Evolutionary conservation across 1,140 invertebrate genomes (phyloP).

Genomic region (Tribolium madens): DNA sequence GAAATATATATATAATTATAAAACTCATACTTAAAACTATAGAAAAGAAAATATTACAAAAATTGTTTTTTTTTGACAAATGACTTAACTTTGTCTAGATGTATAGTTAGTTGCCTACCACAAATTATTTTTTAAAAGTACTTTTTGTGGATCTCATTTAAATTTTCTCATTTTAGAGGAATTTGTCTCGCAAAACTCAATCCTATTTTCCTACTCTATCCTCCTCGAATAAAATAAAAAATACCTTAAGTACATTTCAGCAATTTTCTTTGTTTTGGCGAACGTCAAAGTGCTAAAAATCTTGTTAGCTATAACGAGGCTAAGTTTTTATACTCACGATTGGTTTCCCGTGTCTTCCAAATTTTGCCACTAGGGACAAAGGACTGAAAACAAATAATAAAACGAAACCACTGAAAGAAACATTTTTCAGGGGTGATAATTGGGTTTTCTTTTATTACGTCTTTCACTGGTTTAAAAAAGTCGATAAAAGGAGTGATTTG

Average conservation of each 20-base stretch:
- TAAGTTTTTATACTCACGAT: conserved; percentile 17
- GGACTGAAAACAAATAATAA: not conserved
- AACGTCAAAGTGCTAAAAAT: conserved; percentile 25
- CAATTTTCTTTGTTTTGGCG: conserved; percentile 12
- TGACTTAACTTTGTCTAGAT: no score
- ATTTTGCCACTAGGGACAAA: not conserved
- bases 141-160: not conserved
- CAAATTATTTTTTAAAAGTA: no score
- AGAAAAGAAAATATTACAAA: no score
- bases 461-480: conserved; percentile 10
- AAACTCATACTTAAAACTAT: no score
- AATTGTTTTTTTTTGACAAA: no score
- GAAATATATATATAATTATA: no score
- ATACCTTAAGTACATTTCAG: conserved; percentile 4
- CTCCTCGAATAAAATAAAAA: not conserved
- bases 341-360: conserved; percentile 14
- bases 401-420: conserved; percentile 17
- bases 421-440: conserved; percentile 19
- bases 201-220: not conserved
- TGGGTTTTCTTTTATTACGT: conserved; percentile 27
- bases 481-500: not conserved
- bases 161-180: not conserved
- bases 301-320: conserved; percentile 6
- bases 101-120: no score
- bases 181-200: not conserved